Conservation (phyloP, 2,888 invertebrate genomes). For the Eupithecia exiguata region DNA sequence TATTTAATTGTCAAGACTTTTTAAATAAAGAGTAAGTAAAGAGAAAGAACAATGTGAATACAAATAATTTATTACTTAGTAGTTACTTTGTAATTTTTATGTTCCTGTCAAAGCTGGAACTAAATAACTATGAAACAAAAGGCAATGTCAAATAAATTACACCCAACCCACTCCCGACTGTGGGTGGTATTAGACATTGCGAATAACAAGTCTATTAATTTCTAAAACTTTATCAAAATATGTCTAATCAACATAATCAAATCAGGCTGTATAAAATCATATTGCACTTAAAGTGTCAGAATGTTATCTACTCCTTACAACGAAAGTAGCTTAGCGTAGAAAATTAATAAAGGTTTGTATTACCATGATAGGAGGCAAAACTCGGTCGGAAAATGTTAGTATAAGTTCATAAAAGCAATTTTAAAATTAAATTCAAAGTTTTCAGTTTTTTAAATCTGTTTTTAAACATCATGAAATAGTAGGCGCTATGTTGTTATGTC, state of each 20-base stretch:
- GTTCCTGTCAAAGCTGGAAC: neutral
- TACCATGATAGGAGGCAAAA: too few species aligned
- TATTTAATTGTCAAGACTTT: too few species aligned
- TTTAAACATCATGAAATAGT: too few species aligned
- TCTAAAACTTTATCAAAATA: slow-evolving; percentile 29
- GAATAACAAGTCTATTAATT: slow-evolving; percentile 35
- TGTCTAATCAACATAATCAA: slow-evolving; percentile 25
- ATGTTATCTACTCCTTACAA: slow-evolving; percentile 14
- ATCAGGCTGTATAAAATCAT: slow-evolving; percentile 19
- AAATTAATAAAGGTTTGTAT: neutral
- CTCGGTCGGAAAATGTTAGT: too few species aligned
- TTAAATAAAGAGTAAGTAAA: neutral
- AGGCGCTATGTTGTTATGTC: too few species aligned
- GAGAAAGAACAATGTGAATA: neutral
- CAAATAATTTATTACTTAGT: neutral
- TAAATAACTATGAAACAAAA: neutral
- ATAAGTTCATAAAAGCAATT: too few species aligned
- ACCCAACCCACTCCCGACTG: slow-evolving; percentile 18
- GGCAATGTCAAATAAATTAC: neutral
- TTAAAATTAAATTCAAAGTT: too few species aligned
- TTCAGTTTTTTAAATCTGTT: too few species aligned
- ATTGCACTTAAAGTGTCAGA: slow-evolving; percentile 31
- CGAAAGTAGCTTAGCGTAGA: neutral
- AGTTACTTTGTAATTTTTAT: neutral
- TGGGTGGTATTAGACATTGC: slow-evolving; percentile 28